phyloP scores from a whole-genome alignment of 2,888 invertebrate species.

The Crocallis elinguaria region DNA sequence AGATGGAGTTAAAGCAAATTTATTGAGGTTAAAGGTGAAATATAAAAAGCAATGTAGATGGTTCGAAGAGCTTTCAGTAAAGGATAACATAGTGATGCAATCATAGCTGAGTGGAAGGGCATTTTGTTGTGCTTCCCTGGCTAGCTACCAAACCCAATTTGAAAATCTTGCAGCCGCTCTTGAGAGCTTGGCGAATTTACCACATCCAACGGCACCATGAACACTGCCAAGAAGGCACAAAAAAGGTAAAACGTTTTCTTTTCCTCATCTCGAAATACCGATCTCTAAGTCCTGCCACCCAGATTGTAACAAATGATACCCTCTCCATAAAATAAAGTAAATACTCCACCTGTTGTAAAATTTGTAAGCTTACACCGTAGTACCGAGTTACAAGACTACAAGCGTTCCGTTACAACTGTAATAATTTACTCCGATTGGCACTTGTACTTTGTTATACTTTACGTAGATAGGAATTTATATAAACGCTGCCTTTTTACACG shows the following conservation, averaged over 20 bases:
- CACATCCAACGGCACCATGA: too few species aligned
- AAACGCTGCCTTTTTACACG: too few species aligned
- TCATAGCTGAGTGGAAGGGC: too few species aligned
- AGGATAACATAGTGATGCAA: too few species aligned
- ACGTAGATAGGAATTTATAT: neutral
- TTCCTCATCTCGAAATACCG: too few species aligned
- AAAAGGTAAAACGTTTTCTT: too few species aligned
- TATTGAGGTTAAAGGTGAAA: neutral
- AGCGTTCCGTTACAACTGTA: conserved; percentile 1
- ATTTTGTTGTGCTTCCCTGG: too few species aligned
- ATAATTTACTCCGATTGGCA: neutral
- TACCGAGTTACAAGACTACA: neutral
- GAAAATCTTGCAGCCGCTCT: too few species aligned
- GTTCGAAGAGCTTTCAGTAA: too few species aligned
- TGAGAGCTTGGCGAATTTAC: too few species aligned
- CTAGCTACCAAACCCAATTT: too few species aligned
- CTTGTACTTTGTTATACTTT: neutral
- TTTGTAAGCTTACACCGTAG: neutral
- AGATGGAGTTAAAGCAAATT: neutral
- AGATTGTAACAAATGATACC: neutral
- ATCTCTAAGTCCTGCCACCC: neutral
- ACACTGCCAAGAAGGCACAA: too few species aligned
- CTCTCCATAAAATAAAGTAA: conserved; percentile 1
- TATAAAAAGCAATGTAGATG: neutral
- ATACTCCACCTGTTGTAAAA: neutral